A percentile compares a stretch with the other conserved stretches of the same genome.
phyloP scores from a whole-genome alignment of 2,888 invertebrate species.

The Parochlus steinenii region DNA sequence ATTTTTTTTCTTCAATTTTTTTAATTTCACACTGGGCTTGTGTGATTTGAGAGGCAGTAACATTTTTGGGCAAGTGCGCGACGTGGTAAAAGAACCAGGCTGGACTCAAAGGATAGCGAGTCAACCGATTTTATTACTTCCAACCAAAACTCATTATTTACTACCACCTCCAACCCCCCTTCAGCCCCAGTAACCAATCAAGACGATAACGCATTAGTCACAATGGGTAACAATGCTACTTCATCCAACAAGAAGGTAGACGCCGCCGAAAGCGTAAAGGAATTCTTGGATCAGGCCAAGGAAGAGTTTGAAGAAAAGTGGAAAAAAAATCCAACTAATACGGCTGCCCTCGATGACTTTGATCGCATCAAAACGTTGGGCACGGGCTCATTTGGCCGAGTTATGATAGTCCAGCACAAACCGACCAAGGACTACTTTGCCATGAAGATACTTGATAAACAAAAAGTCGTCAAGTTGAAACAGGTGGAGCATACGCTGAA shows the following conservation, averaged over 20 bases:
- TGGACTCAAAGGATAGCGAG: no score
- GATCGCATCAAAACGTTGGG: conserved; percentile 98
- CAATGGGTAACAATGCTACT: conserved; percentile 98
- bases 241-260: conserved; percentile 95
- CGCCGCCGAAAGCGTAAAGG: conserved; percentile 96
- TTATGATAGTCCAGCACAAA: conserved; percentile 99
- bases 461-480: conserved; percentile 99
- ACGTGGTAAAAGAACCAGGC: no score
- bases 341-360: conserved; percentile 92
- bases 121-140: no score
- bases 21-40: no score
- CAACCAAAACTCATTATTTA: no score
- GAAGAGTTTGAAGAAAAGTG: conserved; percentile 97
- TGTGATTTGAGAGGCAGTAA: no score
- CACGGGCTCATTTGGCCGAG: conserved; percentile 97
- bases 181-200: no score
- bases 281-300: conserved; percentile 94
- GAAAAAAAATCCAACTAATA: conserved; percentile 93
- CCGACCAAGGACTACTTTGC: conserved; percentile 93
- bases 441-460: conserved; percentile 99
- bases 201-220: no score
- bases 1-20: no score
- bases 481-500: conserved; percentile 99
- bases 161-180: no score
- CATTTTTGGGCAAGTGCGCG: no score